Base-by-base conservation (phyloP, 2,113 vertebrate genomes). In the Brachypteracias leptosomus region DNA sequence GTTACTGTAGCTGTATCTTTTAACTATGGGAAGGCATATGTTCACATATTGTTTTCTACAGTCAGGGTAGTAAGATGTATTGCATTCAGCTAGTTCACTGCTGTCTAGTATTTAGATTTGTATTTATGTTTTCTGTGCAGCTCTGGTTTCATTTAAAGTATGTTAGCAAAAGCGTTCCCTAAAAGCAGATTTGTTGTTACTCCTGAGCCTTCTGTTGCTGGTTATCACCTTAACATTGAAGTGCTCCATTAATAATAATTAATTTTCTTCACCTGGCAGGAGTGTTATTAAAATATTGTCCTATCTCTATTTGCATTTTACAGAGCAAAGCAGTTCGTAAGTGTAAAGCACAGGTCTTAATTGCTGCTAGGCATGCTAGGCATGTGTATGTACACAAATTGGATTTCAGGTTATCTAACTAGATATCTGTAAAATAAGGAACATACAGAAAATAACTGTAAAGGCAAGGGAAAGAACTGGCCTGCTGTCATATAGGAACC, bases 341-440 rank as follows among this genome's bases (percentile, higher is more conserved):
- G 6, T 78, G 87, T 87, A 76, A 65, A 85, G 36, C 31, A 36
- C 49, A 29, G 58, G 5, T 78, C 40, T 20, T 68, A 68, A 35
- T 84, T 74, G 63, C 40, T 5, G 5, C 49, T 0, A 1, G 16
- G 12, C 11, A 1, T 46, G 11, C 55, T 42, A n/a, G n/a, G n/a
- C n/a, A n/a, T n/a, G 42, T 63, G 25, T 62, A 18, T 18, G 15
- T 74, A 51, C 31, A 31, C 47, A 84, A 57, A 77, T 33, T 44
- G 52, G 24, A 47, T 44, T 63, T 33, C 33, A 59, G 38, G 26
- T 88, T 77, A 58, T 76, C 8, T 14, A 68, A 84, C 44, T 59
- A 80, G 58, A 29, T 73, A 66, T 19, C 18, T 49, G 15, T 74
- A 75, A 84, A 93, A 74, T 76, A 70, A 85, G 22, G 9, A 85